These are phyloP conservation scores for Vidua macroura DNA, from an alignment of 2,113 vertebrate genomes.

Conservation along the genomic window DNA sequence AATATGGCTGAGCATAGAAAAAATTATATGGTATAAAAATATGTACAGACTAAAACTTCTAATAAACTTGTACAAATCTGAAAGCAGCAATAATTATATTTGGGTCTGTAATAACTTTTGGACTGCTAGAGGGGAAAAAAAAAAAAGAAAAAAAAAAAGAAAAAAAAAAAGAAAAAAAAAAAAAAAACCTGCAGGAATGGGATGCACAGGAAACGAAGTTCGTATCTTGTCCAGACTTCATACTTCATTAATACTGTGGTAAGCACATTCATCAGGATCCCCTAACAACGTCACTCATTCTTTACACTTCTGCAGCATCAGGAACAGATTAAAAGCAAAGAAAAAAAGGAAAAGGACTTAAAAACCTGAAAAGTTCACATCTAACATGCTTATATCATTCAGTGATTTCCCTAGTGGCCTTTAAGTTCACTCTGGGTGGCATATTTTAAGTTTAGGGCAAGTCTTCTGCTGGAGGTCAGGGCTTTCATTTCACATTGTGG, in stretches of 20 bases:
- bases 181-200: not conserved
- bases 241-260: not conserved
- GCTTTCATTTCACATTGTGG: conserved; percentile 61
- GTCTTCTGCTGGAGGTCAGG: conserved; percentile 44
- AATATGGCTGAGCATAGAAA: not conserved
- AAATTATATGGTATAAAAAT: not conserved
- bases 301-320: not conserved
- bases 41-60: not conserved
- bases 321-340: not conserved
- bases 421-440: conserved; percentile 32
- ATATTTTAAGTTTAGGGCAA: conserved; percentile 40
- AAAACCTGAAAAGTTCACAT: not conserved
- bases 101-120: not conserved
- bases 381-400: not conserved
- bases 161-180: not conserved
- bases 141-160: too few species aligned
- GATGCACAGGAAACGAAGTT: not conserved
- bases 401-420: conserved; percentile 45
- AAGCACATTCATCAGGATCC: not conserved
- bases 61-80: not conserved
- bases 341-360: not conserved
- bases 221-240: not conserved
- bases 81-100: not conserved
- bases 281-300: not conserved
- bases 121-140: not conserved